These are phyloP conservation scores for Orchestia grillus DNA, from an alignment of 1,140 invertebrate species.

Conservation along the genomic window DNA sequence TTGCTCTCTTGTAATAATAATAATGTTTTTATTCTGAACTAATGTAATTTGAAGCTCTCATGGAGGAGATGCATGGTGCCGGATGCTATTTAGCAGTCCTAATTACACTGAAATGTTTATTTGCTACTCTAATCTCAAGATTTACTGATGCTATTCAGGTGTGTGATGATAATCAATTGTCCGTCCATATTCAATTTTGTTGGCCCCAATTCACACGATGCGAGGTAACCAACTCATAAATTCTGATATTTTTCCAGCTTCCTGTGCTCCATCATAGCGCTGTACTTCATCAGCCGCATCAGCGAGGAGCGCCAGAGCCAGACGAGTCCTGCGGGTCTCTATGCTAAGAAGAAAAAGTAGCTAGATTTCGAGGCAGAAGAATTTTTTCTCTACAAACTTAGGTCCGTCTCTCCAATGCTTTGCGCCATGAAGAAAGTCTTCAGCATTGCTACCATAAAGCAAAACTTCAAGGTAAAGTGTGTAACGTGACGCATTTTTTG, in stretches of 20 bases:
- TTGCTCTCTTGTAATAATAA: background rate
- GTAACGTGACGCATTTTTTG: background rate
- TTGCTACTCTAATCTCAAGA: background rate
- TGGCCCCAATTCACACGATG: background rate
- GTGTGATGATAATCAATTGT: background rate
- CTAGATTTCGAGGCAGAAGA: background rate
- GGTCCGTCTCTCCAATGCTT: background rate
- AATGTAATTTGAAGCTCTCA: background rate
- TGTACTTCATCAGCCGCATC: slow-evolving; percentile 58
- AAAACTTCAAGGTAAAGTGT: background rate
- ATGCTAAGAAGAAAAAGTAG: slow-evolving; percentile 39
- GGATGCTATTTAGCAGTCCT: background rate
- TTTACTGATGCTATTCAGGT: background rate
- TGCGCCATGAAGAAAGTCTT: background rate
- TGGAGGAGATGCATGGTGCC: background rate
- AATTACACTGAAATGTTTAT: background rate
- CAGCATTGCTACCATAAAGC: background rate
- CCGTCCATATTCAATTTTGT: background rate
- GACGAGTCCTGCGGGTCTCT: background rate
- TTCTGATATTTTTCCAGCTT: slow-evolving; percentile 28
- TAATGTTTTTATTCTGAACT: background rate
- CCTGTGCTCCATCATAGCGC: slow-evolving; percentile 56
- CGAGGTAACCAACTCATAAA: background rate
- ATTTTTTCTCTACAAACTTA: background rate
- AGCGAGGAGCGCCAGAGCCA: slow-evolving; percentile 38